Base-by-base conservation (phyloP, 2,797 vertebrate species). In the Ispidina lecontei region DNA sequence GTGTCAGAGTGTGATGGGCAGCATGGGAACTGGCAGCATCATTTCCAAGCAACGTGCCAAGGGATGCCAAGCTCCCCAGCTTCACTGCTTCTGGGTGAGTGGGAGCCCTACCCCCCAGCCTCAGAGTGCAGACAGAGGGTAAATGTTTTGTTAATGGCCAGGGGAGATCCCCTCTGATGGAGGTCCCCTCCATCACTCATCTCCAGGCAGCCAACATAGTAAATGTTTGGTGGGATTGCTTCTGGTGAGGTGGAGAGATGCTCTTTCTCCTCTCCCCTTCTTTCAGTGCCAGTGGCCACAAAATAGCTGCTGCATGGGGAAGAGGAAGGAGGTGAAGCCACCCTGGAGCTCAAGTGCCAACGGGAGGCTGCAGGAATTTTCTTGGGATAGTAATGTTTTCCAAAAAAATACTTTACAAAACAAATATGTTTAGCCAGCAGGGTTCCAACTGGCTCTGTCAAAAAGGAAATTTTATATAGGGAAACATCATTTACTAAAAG, bases 381-480 rank as follows among this genome's bases (percentile, higher is more conserved):
- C 9, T 37, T 49, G 63, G 84, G 93, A 29, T 28, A 29, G 23
- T 14, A 59, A 20, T 39, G 43, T 37, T 90, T 73, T 35, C 68
- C 69, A 43, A 76, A 43, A 76, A 82, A 89, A 76, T 75, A 81
- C 47, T 94, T 93, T 70, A 43, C 59, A 75, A 81, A n/a, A 10
- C 13, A 17, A 31, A 63, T 46, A 39, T n/a, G 31, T 69, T 67
- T n/a, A 43, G 33, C 28, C 81, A 91, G 58, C 55, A 65, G 19
- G 16, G 39, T 44, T 87, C 78, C 87, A 78, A 28, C 29, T 47
- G 68, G 52, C 81, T 89, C 76, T 37, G 5, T 54, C 7, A 19
- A 23, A 80, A 74, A 16, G 19, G 54, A 64, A 62, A 37, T 65
- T 62, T 94, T 51, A 25, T 21, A 56, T 20, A 23, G 39, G 69